Conservation (phyloP, 2,113 vertebrate species). For the Dendrocopos noguchii region DNA sequence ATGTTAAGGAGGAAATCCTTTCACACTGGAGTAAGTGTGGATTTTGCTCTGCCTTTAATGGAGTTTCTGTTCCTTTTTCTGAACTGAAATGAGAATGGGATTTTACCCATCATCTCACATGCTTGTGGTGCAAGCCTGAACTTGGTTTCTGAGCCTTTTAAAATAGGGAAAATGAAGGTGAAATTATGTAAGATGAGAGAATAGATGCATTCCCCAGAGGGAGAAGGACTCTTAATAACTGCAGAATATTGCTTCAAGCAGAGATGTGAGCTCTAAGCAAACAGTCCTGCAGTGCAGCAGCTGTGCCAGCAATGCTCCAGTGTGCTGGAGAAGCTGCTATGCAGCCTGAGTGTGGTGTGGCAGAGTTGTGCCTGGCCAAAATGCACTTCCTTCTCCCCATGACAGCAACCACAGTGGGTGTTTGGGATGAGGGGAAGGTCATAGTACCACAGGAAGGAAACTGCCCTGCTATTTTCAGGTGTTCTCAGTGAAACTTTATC, state of each 20-base stretch:
- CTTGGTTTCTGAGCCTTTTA: not conserved
- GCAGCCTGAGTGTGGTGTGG: not conserved
- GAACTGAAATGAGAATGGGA: not conserved
- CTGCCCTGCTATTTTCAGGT: not conserved
- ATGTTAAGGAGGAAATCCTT: not conserved
- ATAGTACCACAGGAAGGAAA: not conserved
- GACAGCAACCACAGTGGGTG: accelerated
- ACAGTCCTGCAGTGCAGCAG: not conserved
- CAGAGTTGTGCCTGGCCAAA: not conserved
- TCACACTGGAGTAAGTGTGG: conserved; percentile 32
- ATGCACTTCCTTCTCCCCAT: not conserved
- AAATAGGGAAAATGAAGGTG: not conserved
- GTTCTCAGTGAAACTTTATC: not conserved
- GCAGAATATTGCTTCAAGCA: not conserved
- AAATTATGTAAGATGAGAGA: not conserved
- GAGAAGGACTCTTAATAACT: not conserved
- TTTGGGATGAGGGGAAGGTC: not conserved
- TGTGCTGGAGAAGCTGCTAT: not conserved
- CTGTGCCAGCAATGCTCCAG: not conserved
- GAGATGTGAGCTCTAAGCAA: not conserved
- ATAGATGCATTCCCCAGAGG: not conserved
- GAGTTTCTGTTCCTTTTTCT: conserved; percentile 23
- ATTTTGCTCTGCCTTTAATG: conserved; percentile 27
- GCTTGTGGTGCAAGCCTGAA: not conserved
- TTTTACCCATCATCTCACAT: conserved; percentile 2